Evolutionary conservation across 2,113 vertebrate genomes (phyloP).

Genomic region (Ellobius talpinus): DNA sequence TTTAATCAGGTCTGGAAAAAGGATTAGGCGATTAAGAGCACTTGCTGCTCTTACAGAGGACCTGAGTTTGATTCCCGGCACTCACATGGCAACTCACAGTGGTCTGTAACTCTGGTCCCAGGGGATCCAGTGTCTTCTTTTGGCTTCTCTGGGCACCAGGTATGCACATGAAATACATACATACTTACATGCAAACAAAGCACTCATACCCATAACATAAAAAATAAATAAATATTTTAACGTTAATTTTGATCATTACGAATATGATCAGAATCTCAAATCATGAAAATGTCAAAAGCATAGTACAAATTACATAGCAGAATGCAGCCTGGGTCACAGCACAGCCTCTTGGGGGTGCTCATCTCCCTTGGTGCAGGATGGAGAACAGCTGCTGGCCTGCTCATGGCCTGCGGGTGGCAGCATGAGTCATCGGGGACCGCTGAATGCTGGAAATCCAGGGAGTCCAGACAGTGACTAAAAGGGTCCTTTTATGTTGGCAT

Average conservation of each 20-base stretch:
- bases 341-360: not conserved
- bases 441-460: not conserved
- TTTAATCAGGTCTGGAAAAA: not conserved
- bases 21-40: not conserved
- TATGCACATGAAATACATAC: not conserved
- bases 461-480: not conserved
- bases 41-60: not conserved
- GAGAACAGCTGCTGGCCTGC: not conserved
- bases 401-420: fast-evolving
- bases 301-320: not conserved
- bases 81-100: not conserved
- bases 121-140: not conserved
- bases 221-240: not conserved
- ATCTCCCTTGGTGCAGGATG: not conserved
- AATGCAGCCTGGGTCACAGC: not conserved
- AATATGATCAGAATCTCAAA: not conserved
- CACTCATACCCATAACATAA: not conserved
- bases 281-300: not conserved
- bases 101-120: not conserved
- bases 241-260: not conserved
- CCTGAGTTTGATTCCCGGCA: not conserved
- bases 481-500: not conserved
- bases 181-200: not conserved
- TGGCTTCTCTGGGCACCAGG: not conserved
- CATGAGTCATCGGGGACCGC: fast-evolving